A percentile compares a stretch with the other conserved stretches of the same genome.
Conservation (phyloP, 2,888 invertebrate species). For the Aleiodes leptofemur region DNA sequence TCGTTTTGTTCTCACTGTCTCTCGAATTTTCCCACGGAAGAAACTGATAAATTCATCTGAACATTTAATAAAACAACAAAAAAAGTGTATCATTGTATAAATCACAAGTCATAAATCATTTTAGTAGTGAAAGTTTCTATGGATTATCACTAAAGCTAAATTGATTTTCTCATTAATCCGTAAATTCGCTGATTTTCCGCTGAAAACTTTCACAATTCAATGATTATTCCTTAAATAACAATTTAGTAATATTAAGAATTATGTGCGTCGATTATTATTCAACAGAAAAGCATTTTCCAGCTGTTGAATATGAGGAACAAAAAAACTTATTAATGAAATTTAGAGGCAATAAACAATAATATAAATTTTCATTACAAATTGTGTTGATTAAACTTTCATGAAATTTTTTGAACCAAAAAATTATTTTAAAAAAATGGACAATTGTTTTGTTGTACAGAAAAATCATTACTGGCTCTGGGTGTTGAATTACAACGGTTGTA, state of each 20-base stretch:
- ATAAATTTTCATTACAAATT: no score
- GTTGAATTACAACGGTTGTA: conserved; percentile 6
- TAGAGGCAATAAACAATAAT: no score
- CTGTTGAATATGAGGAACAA: no score
- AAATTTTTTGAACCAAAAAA: neutral
- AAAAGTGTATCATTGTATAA: neutral
- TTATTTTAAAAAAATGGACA: neutral
- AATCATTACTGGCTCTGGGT: neutral
- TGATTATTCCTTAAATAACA: no score
- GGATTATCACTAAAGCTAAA: no score
- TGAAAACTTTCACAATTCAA: no score
- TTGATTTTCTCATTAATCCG: neutral
- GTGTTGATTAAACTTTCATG: neutral
- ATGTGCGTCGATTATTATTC: no score
- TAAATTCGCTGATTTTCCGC: neutral
- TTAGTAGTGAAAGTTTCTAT: no score
- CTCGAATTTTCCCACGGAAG: neutral
- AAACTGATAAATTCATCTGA: neutral
- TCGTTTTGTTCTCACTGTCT: neutral
- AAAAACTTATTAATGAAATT: no score
- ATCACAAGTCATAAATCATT: neutral
- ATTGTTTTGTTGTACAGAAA: neutral
- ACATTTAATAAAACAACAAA: neutral
- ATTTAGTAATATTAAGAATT: no score
- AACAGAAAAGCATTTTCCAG: no score